phyloP scores from a whole-genome alignment of 2,888 invertebrate species.

The Rhagophthalmus giganteus region DNA sequence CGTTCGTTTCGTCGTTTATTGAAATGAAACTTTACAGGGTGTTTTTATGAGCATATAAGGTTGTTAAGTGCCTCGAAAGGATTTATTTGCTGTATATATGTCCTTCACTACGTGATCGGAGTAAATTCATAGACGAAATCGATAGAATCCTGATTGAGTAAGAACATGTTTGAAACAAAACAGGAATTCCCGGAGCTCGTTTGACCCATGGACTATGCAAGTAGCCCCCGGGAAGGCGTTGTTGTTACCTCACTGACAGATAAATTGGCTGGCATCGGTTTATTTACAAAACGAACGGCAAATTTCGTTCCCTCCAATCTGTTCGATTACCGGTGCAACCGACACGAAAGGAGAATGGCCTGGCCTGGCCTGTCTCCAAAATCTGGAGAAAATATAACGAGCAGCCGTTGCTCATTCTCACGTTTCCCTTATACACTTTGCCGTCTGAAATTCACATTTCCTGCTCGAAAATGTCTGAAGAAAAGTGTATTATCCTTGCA shows the following conservation, averaged over 20 bases:
- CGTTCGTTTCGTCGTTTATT: constrained; percentile 5
- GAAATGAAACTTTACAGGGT: constrained; percentile 12
- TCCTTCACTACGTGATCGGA: constrained; percentile 23
- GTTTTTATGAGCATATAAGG: constrained; percentile 15
- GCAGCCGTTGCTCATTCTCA: constrained; percentile 11
- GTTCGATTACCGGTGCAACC: constrained; percentile 9
- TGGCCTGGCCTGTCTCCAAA: neutral
- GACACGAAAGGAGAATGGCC: constrained; percentile 6
- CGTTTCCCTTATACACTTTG: constrained; percentile 13
- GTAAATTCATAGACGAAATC: constrained; percentile 20
- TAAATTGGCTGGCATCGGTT: constrained; percentile 25
- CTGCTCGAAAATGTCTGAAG: constrained; percentile 10
- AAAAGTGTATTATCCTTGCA: constrained; percentile 11
- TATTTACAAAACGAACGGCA: constrained; percentile 19
- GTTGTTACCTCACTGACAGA: constrained; percentile 29
- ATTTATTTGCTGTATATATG: constrained; percentile 24
- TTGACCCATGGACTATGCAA: constrained; percentile 29
- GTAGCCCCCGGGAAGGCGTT: constrained; percentile 25
- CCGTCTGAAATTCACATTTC: constrained; percentile 12
- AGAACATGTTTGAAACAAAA: constrained; percentile 27
- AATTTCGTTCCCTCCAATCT: constrained; percentile 25
- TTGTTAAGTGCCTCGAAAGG: constrained; percentile 17
- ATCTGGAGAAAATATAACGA: constrained; percentile 19
- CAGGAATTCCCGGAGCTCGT: constrained; percentile 31
- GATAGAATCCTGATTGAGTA: constrained; percentile 27